phyloP scores from a whole-genome alignment of 2,888 invertebrate genomes.

The Eilema sororculum region DNA sequence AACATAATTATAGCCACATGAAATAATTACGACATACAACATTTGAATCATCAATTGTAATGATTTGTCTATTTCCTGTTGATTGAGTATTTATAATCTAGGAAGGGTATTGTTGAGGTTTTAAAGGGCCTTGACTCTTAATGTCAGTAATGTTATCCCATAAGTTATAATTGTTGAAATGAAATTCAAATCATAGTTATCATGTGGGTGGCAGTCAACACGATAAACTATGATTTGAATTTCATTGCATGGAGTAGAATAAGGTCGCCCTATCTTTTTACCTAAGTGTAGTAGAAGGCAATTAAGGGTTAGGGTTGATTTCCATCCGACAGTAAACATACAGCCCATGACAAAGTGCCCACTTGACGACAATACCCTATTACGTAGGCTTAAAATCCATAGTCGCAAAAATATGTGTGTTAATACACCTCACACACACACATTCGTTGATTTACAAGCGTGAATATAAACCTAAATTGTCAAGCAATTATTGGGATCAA shows the following conservation, averaged over 20 bases:
- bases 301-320: no score
- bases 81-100: not conserved
- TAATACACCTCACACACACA: no score
- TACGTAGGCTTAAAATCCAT: no score
- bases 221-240: no score
- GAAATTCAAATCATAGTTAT: not conserved
- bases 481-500: not conserved
- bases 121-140: not conserved
- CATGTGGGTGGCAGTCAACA: not conserved
- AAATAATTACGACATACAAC: constrained; percentile 11
- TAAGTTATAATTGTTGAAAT: not conserved
- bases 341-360: no score
- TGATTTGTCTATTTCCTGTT: constrained; percentile 10
- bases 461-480: not conserved
- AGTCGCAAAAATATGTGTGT: no score
- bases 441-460: no score
- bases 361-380: no score
- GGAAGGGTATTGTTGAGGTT: not conserved
- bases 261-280: no score
- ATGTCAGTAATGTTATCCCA: not conserved
- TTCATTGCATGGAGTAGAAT: no score
- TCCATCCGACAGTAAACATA: no score
- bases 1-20: constrained; percentile 7
- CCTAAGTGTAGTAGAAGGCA: no score
- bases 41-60: constrained; percentile 11